These are phyloP conservation scores for Plagiodera versicolora DNA, from an alignment of 2,888 invertebrate genomes.

Conservation along the genomic window DNA sequence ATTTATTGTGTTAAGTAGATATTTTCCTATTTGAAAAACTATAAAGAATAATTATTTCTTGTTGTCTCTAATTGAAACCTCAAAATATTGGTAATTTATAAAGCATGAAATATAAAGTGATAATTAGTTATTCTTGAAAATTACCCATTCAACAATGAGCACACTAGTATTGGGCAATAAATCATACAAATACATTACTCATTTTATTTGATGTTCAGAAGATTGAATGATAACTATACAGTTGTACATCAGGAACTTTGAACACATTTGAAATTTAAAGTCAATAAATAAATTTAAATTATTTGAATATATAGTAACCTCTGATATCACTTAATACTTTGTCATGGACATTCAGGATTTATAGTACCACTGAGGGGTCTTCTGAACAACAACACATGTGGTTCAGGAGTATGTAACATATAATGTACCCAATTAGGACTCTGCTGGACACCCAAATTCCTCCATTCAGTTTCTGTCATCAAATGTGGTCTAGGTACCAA, in stretches of 20 bases:
- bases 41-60: too few relatives aligned
- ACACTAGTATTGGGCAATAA: not conserved
- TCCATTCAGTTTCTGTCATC: conserved; percentile 95
- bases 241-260: too few relatives aligned
- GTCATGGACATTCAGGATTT: conserved; percentile 12
- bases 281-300: too few relatives aligned
- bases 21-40: too few relatives aligned
- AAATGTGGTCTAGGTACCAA: conserved; percentile 86
- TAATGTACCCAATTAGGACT: conserved; percentile 90
- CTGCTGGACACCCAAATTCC: conserved; percentile 91
- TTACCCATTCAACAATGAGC: too few relatives aligned
- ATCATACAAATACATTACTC: not conserved
- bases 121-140: too few relatives aligned
- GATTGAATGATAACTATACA: not conserved
- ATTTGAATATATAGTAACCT: too few relatives aligned
- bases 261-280: not conserved
- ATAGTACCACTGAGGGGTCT: conserved; percentile 52
- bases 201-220: not conserved
- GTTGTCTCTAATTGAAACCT: not conserved
- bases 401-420: conserved; percentile 90
- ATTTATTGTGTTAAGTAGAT: too few relatives aligned
- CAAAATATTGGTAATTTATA: too few relatives aligned
- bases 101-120: too few relatives aligned
- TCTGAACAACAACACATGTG: conserved; percentile 82
- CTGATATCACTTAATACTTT: too few relatives aligned